Conservation (phyloP, 2,113 vertebrate genomes). For the Manacus vitellinus region DNA sequence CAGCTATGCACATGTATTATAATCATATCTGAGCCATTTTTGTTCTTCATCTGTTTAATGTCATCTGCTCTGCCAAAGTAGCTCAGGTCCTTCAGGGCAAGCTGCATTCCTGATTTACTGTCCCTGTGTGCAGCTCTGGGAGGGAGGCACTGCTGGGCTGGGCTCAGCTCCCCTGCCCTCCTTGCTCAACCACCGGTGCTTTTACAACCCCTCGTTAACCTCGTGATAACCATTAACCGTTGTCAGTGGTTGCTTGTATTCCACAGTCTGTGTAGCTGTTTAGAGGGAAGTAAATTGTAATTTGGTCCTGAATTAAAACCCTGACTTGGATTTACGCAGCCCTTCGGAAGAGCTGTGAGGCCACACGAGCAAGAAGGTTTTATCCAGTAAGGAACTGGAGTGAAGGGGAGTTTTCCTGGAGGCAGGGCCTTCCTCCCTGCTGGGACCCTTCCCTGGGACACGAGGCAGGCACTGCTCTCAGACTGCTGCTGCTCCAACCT, state of each 20-base stretch:
- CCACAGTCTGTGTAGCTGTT: neutral
- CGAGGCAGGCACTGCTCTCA: neutral
- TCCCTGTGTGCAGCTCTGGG: neutral
- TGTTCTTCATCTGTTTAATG: constrained; percentile 66
- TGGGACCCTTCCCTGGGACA: neutral
- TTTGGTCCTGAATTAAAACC: neutral
- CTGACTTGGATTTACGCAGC: neutral
- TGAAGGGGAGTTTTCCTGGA: neutral
- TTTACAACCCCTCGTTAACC: neutral
- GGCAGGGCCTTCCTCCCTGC: neutral
- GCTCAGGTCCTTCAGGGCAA: constrained; percentile 34
- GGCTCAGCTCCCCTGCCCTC: neutral
- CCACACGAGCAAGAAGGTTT: neutral
- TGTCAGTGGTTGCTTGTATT: neutral
- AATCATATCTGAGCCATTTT: constrained; percentile 43
- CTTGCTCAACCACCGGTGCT: neutral
- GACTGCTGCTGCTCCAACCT: neutral
- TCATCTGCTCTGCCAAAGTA: constrained; percentile 47
- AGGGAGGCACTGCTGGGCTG: neutral
- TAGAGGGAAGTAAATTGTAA: neutral
- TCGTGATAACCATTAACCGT: neutral
- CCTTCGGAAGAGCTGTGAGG: neutral
- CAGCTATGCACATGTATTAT: neutral
- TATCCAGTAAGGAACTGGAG: neutral
- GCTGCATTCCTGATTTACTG: constrained; percentile 29